A percentile compares a stretch with the other conserved stretches of the same genome.
These are phyloP conservation scores for Achatina immaculata DNA, from an alignment of 1,140 invertebrate genomes.

Conservation along the genomic window DNA sequence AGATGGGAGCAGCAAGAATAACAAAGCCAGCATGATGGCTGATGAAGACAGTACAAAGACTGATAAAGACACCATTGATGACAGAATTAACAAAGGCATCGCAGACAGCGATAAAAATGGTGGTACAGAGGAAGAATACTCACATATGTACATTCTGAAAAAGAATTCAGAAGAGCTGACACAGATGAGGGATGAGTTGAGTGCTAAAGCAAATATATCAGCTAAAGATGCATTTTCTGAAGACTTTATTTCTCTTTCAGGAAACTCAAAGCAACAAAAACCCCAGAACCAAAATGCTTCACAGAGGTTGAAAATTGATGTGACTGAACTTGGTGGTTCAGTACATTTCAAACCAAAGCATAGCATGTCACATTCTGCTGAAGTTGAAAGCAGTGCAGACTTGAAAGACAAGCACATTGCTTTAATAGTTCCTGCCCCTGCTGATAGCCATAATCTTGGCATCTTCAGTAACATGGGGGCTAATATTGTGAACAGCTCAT, in stretches of 20 bases:
- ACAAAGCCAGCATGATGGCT: too few species aligned
- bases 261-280: neutral
- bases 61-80: neutral
- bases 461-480: too few species aligned
- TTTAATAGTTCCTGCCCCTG: too few species aligned
- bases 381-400: too few species aligned
- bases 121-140: slow-evolving; percentile 30
- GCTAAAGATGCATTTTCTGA: slow-evolving; percentile 4
- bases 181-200: neutral
- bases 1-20: too few species aligned
- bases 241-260: slow-evolving; percentile 31
- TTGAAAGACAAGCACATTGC: too few species aligned
- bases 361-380: too few species aligned
- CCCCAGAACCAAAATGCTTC: neutral
- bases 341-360: too few species aligned
- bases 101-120: neutral
- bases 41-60: neutral
- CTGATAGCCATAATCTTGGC: too few species aligned
- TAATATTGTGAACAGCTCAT: too few species aligned
- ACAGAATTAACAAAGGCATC: neutral
- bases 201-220: neutral
- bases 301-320: too few species aligned
- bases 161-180: slow-evolving; percentile 17
- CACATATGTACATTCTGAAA: slow-evolving; percentile 29
- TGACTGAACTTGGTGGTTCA: too few species aligned